Percentiles rank a stretch among this genome's conserved stretches.
These are phyloP conservation scores for Poicephalus gulielmi DNA, from an alignment of 2,113 vertebrate species.

Conservation along the genomic window DNA sequence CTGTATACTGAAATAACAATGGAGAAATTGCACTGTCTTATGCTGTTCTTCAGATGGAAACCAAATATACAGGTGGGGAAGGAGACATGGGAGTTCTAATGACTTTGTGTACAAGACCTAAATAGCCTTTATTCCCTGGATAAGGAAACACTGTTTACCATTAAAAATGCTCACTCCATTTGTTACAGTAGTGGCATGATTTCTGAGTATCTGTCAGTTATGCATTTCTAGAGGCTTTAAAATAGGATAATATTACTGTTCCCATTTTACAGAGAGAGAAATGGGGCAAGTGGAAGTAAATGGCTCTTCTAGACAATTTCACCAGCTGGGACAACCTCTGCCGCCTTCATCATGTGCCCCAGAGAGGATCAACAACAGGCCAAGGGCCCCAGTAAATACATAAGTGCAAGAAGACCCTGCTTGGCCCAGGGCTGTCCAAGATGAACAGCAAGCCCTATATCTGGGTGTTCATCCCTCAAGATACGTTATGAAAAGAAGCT, in stretches of 20 bases:
- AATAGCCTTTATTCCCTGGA: neutral
- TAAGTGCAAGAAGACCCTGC: rapidly evolving
- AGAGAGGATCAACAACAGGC: neutral
- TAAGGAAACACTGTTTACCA: neutral
- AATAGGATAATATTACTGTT: neutral
- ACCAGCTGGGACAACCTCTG: neutral
- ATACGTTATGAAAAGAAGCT: neutral
- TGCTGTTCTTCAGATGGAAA: neutral
- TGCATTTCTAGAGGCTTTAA: neutral
- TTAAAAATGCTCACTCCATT: neutral
- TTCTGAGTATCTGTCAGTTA: neutral
- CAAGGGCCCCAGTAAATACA: neutral
- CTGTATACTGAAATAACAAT: neutral
- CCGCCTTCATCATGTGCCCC: neutral
- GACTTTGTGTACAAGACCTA: neutral
- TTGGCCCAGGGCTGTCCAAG: neutral
- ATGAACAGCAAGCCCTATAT: neutral
- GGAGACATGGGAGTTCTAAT: neutral
- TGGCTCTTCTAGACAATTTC: neutral
- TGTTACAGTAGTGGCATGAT: neutral
- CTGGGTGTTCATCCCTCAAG: neutral
- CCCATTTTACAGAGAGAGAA: neutral
- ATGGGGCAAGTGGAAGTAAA: neutral
- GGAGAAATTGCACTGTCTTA: neutral
- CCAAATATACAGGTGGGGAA: neutral